phyloP scores from a whole-genome alignment of 2,797 vertebrate species.

The Manis pentadactyla region DNA sequence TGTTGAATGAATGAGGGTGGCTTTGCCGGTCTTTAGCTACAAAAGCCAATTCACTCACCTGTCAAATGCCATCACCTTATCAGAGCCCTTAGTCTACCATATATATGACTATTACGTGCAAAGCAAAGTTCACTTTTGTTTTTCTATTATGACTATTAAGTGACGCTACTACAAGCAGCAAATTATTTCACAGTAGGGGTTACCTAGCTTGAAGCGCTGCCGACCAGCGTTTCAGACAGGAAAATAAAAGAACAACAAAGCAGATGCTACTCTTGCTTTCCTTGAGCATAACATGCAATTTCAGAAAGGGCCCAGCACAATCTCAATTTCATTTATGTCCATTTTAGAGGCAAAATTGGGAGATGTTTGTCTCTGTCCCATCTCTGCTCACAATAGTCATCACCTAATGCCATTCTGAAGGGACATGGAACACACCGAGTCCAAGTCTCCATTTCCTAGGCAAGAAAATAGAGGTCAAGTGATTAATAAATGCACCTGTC shows the following conservation, averaged over 20 bases:
- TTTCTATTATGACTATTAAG: conserved; percentile 71
- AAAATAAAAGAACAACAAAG: background rate
- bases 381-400: background rate
- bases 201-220: conserved; percentile 35
- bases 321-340: background rate
- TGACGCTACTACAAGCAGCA: conserved; percentile 53
- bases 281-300: background rate
- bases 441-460: background rate
- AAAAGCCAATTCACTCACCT: conserved; percentile 72
- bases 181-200: conserved; percentile 56
- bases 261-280: background rate
- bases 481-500: background rate
- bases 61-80: conserved; percentile 67
- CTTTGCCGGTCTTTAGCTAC: conserved; percentile 73
- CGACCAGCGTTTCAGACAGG: conserved; percentile 47
- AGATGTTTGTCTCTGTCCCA: background rate
- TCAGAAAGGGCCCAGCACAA: background rate
- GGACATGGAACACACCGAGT: background rate
- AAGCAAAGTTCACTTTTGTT: conserved; percentile 56
- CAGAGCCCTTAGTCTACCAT: conserved; percentile 73
- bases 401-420: background rate
- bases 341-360: background rate
- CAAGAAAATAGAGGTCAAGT: background rate
- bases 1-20: conserved; percentile 76
- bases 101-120: conserved; percentile 61